Base-by-base conservation (phyloP, 2,113 vertebrate genomes). In the Xenopus borealis region DNA sequence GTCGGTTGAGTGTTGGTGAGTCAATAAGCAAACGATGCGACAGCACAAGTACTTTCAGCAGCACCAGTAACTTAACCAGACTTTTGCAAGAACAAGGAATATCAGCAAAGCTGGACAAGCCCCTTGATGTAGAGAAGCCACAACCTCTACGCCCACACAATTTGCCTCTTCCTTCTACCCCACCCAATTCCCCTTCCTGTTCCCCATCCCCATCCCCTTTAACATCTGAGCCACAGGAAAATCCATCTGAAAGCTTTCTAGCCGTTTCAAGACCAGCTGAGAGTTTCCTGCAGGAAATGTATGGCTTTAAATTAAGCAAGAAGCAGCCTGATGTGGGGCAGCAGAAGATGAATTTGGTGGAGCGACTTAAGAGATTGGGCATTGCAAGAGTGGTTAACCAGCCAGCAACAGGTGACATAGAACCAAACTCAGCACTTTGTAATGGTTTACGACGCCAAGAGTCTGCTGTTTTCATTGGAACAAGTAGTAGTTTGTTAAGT, bases 81-180 rank as follows among this genome's bases (percentile, higher is more conserved):
- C 91, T 98, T 46, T 80, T 99, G n/a, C 88, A 95, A 58, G 95
- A 98, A 74, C 90, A 81, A 68, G 97, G 97, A 75, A 99, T 99
- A 81, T 99, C 97, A 14, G 97, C 94, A 79, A 94, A 95, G 80
- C 91, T 92, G 72, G 94, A 95, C 0, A 79, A 86, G 1, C 88
- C 89, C 52, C 84, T 82, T 0, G 0, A 85, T 0, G 83, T 87
- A 62, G 83, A 86, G 33, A 89, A 76, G 61, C 61, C 81, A 30
- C 62, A 86, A 9, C 79, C 72, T 46, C 72, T 72, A 2, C 79
- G 78, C 66, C 62, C 85, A 62, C 82, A 80, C 80, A 66, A 83
- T 80, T 63, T 84, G 75, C 46, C 83, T 11, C 33, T 87, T 71
- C 91, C 92, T 66, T 91, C 89, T 46, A 94, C 92, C 18, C 93